Percentiles rank a stretch among this genome's conserved stretches.
Conservation (phyloP, 2,888 invertebrate genomes). For the Thereva nobilitata region DNA sequence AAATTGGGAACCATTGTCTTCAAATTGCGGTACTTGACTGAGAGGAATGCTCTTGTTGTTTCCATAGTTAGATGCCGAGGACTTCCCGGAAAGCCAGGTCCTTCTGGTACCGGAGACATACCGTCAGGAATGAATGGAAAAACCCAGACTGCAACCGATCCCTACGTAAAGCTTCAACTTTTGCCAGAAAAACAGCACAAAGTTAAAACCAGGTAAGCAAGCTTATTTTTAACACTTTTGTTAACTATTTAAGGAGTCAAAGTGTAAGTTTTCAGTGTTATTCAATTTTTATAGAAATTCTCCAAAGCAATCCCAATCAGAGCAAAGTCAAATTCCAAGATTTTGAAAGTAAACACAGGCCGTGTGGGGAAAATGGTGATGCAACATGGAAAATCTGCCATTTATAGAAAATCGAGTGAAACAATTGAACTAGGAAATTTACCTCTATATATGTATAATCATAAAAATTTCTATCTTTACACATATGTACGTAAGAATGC, state of each 20-base stretch:
- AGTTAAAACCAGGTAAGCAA: constrained; percentile 77
- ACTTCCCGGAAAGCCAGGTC: constrained; percentile 66
- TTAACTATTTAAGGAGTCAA: too few relatives aligned
- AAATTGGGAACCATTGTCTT: constrained; percentile 88
- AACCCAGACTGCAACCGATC: constrained; percentile 68
- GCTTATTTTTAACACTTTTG: not conserved
- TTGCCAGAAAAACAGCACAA: constrained; percentile 97
- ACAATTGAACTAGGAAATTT: too few relatives aligned
- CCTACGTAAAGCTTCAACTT: constrained; percentile 96
- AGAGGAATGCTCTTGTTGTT: constrained; percentile 88
- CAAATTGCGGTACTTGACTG: constrained; percentile 85
- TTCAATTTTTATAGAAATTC: not conserved
- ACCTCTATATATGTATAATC: too few relatives aligned
- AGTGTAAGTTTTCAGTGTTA: too few relatives aligned
- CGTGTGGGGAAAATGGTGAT: too few relatives aligned
- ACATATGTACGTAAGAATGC: too few relatives aligned
- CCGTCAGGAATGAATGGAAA: constrained; percentile 58
- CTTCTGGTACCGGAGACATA: constrained; percentile 63
- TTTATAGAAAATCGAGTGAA: too few relatives aligned
- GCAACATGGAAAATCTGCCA: too few relatives aligned
- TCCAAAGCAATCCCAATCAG: not conserved
- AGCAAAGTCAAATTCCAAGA: too few relatives aligned
- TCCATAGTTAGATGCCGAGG: constrained; percentile 89
- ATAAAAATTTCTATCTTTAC: too few relatives aligned
- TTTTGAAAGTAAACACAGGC: too few relatives aligned